Evolutionary conservation across 1,140 invertebrate species (phyloP), one percentile per base, ranked within the genome.

Genomic region (Drosophila pachea): DNA sequence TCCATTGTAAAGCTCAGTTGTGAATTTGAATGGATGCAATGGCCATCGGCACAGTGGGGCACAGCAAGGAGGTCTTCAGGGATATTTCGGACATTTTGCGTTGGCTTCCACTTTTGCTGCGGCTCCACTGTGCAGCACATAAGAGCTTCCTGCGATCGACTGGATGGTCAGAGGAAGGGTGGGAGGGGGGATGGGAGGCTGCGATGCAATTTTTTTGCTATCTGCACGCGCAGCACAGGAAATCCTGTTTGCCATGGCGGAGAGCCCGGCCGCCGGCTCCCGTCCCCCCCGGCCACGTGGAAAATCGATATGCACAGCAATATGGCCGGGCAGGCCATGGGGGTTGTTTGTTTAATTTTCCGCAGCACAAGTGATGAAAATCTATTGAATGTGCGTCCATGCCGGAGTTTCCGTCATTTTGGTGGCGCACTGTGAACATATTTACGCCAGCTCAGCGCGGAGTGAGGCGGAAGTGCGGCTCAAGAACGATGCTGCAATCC

Each of bases 291-390:
- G 56, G 43, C 42, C 54, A 62, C 22, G 78, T 50, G 70, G 71
- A 86, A 86, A 86, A 86, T 86, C 81, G 65, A 86, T 86, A 81
- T 54, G 12, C 14, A 47, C 43, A 49, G 35, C 64, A 65, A 64
- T 35, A 62, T 67, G 70, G 48, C 48, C 50, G 29, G 36, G 14
- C 33, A 49, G 50, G 11, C 31, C 36, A n/a, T 63, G 50, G 38
- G 79, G 81, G 81, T 77, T 84, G 81, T 86, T 86, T 86, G 77
- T 86, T 86, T 86, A 86, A 86, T 86, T 86, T 86, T 72, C 71
- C 82, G 64, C 77, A 77, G 70, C 66, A 63, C 71, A 81, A 86
- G 77, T 86, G 82, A 86, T 86, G 81, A 86, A 86, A 86, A 86
- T 86, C 81, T 86, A 86, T 86, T 86, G 81, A 86, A 84, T 75